phyloP scores from a whole-genome alignment of 2,797 vertebrate genomes.

The Otolemur crassicaudatus region DNA sequence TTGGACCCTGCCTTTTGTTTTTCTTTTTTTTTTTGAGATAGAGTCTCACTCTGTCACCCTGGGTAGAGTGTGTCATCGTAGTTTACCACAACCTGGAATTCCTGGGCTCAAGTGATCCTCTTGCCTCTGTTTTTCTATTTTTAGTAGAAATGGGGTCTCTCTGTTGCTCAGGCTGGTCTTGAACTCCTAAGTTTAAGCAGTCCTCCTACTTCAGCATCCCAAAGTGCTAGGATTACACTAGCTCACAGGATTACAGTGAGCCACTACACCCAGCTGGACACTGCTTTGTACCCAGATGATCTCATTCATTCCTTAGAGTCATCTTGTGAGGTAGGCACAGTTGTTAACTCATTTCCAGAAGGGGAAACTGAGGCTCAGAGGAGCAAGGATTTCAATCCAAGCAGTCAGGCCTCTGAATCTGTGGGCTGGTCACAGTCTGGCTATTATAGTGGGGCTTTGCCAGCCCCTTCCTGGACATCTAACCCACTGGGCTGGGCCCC shows the following conservation, averaged over 20 bases:
- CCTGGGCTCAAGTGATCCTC: too few relatives aligned
- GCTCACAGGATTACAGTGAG: not conserved
- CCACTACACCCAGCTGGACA: not conserved
- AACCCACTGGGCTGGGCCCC: not conserved
- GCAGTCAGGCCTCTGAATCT: not conserved
- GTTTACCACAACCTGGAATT: too few relatives aligned
- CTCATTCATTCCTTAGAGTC: not conserved
- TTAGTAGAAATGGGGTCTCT: too few relatives aligned
- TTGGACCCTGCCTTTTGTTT: too few relatives aligned
- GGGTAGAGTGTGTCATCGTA: too few relatives aligned
- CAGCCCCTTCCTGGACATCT: not conserved
- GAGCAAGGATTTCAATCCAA: not conserved
- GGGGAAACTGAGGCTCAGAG: constrained; percentile 18
- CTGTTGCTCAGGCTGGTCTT: too few relatives aligned
- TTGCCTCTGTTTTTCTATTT: too few relatives aligned
- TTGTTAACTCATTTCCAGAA: not conserved
- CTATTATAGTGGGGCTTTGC: not conserved
- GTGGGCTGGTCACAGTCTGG: too few relatives aligned
- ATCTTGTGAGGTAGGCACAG: fast-evolving
- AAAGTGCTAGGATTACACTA: not conserved
- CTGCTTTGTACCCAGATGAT: not conserved
- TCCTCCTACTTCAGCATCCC: too few relatives aligned
- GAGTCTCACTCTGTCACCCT: too few relatives aligned
- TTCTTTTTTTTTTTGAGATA: too few relatives aligned
- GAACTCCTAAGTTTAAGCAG: too few relatives aligned